Conservation (phyloP, 2,888 invertebrate species). For the Endomychus coccineus region DNA sequence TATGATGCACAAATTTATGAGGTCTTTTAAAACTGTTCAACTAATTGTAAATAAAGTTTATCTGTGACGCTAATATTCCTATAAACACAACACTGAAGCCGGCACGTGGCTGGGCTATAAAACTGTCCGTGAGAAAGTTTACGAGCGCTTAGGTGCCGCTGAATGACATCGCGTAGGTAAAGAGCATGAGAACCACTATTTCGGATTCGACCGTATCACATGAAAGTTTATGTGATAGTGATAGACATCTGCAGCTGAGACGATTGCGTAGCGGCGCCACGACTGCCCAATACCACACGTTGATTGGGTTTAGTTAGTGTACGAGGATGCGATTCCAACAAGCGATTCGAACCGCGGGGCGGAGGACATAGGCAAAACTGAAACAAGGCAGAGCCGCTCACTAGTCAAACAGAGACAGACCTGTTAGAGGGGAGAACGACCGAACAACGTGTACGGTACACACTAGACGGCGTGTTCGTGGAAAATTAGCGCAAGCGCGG, state of each 20-base stretch:
- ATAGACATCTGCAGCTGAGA: constrained; percentile 39
- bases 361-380: constrained; percentile 23
- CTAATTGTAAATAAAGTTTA: constrained; percentile 30
- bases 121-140: constrained; percentile 46
- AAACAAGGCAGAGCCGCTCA: constrained; percentile 14
- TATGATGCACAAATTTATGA: too few species aligned
- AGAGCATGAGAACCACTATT: constrained; percentile 2
- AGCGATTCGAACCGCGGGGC: constrained; percentile 18
- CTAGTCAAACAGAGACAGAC: constrained; percentile 28
- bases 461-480: constrained; percentile 31
- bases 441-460: constrained; percentile 29
- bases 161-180: constrained; percentile 32
- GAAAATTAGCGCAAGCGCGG: constrained; percentile 38
- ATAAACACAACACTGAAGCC: constrained; percentile 33
- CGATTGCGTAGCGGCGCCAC: constrained; percentile 41
- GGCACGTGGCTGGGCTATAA: constrained; percentile 49
- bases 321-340: constrained; percentile 36
- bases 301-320: constrained; percentile 49
- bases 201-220: constrained; percentile 41
- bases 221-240: constrained; percentile 44
- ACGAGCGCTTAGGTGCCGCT: constrained; percentile 36
- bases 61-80: constrained; percentile 31
- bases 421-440: constrained; percentile 32
- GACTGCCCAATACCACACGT: constrained; percentile 48
- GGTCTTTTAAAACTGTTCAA: constrained; percentile 17